Base-by-base conservation (phyloP, 2,797 vertebrate genomes). In the Darevskia mixta region DNA sequence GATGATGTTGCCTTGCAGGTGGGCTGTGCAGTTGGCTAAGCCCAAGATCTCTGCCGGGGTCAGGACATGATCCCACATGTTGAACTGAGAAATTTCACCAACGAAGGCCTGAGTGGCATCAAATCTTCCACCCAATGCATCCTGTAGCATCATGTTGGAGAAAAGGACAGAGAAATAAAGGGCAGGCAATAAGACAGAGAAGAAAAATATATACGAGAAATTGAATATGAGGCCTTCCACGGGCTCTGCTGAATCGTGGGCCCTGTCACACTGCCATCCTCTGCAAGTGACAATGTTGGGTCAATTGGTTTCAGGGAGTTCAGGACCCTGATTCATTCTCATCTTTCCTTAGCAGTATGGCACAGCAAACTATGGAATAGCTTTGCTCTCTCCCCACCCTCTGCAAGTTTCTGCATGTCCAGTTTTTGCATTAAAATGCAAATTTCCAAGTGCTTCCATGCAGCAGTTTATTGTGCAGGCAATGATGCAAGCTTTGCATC, bases 101-200 rank as follows among this genome's bases (percentile, higher is more conserved):
- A 99, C 98, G 18, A 99, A 98, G 71, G 99, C 98, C 95, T 99
- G 99, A 0, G 98, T 99, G 82, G 99, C 98, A 0, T 99, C 99
- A 45, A 99, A 99, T 15, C 98, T 98, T 1, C 99, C 99, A 0
- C 99, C 99, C 72, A 99, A 89, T 0, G 98, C 98, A 90, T 99
- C 99, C 99, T 99, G 87, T 27, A 66, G 32, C 27, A 71, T 69
- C 29, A 38, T 5, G 75, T 87, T 35, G 72, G 83, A 49, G 3
- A 25, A 13, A 82, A 15, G 86, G 29, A 3, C 89, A 66, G 27
- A 64, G 25, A 64, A 64, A 71, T 3, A 49, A 83, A 66, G 85
- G 79, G 86, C 87, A 90, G 78, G 45, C n/a, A 82, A 76, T 15
- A 41, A 61, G 89, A 86, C 5, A 90, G 8, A 80, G 15, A 82